Base-by-base conservation (phyloP, 2,797 vertebrate genomes). In the Ficedula albicollis region DNA sequence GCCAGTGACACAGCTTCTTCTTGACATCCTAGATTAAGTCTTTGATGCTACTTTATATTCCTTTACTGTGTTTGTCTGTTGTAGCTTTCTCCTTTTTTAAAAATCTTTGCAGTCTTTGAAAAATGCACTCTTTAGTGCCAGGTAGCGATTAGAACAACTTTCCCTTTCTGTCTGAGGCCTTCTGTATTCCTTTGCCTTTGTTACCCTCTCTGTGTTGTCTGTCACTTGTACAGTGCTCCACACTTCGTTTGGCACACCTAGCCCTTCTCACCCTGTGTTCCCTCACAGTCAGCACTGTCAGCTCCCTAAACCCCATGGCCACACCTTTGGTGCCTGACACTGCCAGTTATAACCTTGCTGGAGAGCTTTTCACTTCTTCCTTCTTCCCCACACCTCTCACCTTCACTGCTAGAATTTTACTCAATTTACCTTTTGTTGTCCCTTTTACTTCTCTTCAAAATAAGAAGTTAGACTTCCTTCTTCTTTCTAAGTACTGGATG, bases 251-350 rank as follows among this genome's bases (percentile, higher is more conserved):
- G 69, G 19, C 44, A 29, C 18, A 26, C 26, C 62, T 52, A 25
- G 15, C 14, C 7, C 32, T 69, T 82, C 36, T 34, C 26, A 21
- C 15, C 6, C 12, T 2, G 1, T 2, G 0, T 32, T 75, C 15
- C 34, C n/a, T 22, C 49, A 44, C 44, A 44, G 29, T 10, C 58
- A 34, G 13, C 27, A 8, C 26, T 19, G 16, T 58, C 32, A 26
- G 23, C 20, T 68, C 25, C 11, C 20, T 56, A 54, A 44, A 36
- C 10, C 36, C 16, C 59, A 22, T 3, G 9, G 27, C 58, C n/a
- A 14, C 30, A n/a, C 17, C 19, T 59, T 43, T 82, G n/a, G 30
- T 63, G 11, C 29, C 41, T 69, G 41, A n/a, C 17, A 20, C 8
- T 64, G 13, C 11, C 48, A 81, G 4, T 30, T 87, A 51, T 15